Conservation (phyloP, 2,888 invertebrate species). For the Cerceris rybyensis region DNA sequence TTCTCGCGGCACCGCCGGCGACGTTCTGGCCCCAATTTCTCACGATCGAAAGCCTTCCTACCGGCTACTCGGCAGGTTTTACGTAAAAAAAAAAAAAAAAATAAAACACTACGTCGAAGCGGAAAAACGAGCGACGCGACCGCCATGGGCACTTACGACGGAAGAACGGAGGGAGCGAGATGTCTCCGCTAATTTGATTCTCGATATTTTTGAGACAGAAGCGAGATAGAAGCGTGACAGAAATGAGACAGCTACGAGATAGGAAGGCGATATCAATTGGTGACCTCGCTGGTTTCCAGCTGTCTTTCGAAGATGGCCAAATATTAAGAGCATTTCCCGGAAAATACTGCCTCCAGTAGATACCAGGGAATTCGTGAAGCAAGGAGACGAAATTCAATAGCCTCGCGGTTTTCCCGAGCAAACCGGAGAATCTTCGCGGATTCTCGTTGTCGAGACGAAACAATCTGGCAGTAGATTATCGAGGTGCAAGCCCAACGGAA, state of each 20-base stretch:
- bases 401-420: background rate
- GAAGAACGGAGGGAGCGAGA: background rate
- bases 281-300: background rate
- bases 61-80: slow-evolving; percentile 42
- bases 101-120: background rate
- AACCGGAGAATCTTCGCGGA: background rate
- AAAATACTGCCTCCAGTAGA: background rate
- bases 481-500: slow-evolving; percentile 36
- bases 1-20: slow-evolving; percentile 37
- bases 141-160: background rate
- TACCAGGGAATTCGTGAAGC: too few species aligned
- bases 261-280: background rate
- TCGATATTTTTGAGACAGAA: too few species aligned
- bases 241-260: too few species aligned
- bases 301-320: background rate
- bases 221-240: too few species aligned
- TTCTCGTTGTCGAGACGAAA: background rate
- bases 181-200: too few species aligned
- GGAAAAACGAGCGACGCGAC: background rate
- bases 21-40: slow-evolving; percentile 60
- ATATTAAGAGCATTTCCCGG: background rate
- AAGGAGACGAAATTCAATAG: too few species aligned
- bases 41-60: slow-evolving; percentile 57
- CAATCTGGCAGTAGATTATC: slow-evolving; percentile 48
- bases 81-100: background rate